Evolutionary conservation across 2,797 vertebrate species (phyloP).

Genomic region (Sternarchorhynchus goeldii): DNA sequence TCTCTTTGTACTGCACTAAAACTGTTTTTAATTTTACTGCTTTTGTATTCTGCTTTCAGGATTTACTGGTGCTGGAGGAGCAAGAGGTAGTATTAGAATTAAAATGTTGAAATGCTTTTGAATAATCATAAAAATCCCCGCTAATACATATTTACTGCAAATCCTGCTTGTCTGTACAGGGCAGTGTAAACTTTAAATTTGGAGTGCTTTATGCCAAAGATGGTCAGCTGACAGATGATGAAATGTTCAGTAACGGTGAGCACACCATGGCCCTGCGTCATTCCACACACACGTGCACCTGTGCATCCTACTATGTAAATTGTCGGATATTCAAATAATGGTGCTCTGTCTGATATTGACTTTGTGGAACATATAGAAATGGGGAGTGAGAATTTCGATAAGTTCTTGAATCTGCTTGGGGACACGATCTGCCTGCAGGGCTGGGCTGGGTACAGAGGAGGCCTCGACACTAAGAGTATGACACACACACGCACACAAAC

Average conservation of each 20-base stretch:
- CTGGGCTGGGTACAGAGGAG: constrained; percentile 96
- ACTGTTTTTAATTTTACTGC: constrained; percentile 48
- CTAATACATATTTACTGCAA: too few species aligned
- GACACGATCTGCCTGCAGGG: constrained; percentile 90
- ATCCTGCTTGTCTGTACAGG: constrained; percentile 71
- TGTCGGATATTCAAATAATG: background rate
- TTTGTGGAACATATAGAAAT: constrained; percentile 74
- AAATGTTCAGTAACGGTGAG: constrained; percentile 99
- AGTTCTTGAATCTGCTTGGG: constrained; percentile 90
- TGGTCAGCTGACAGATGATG: constrained; percentile 96
- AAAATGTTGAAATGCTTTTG: too few species aligned
- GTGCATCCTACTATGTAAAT: background rate
- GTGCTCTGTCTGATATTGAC: constrained; percentile 21
- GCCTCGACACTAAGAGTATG: constrained; percentile 98
- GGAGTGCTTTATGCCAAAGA: constrained; percentile 97
- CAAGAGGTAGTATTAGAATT: constrained; percentile 90
- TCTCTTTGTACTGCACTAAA: too few species aligned
- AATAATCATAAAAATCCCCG: too few species aligned
- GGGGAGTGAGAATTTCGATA: constrained; percentile 92
- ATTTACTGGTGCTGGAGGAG: constrained; percentile 96
- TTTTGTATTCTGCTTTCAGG: constrained; percentile 71
- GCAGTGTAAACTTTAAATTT: constrained; percentile 99
- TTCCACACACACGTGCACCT: background rate
- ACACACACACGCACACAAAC: background rate
- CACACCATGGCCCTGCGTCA: background rate